Conservation (phyloP, 2,113 vertebrate species). For the Lagopus muta region DNA sequence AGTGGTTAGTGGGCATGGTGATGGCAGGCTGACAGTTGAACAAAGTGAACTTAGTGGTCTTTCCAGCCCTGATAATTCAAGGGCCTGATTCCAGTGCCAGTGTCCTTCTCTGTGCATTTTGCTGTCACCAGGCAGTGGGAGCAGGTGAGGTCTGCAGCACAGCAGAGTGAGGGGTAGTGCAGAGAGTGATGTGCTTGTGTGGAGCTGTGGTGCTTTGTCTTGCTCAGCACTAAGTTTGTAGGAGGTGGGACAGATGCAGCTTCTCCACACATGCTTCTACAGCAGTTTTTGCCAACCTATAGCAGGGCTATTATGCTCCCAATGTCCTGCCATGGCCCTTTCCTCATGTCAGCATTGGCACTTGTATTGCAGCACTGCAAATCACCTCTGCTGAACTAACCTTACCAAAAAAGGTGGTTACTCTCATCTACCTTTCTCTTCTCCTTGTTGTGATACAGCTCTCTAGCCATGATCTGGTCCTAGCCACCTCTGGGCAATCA, state of each 20-base stretch:
- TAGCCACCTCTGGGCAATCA: neutral
- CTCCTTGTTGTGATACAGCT: neutral
- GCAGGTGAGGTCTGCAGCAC: neutral
- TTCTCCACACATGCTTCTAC: neutral
- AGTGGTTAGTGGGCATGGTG: too few relatives aligned
- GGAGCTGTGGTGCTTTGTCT: neutral
- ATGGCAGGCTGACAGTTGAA: too few relatives aligned
- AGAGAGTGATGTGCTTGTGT: neutral
- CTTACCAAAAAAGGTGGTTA: neutral
- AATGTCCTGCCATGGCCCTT: neutral
- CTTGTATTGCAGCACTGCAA: neutral
- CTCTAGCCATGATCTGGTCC: neutral
- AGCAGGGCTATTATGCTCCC: neutral
- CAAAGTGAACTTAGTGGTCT: too few relatives aligned
- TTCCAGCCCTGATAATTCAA: neutral
- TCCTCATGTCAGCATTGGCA: fast-evolving
- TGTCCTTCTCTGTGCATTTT: neutral
- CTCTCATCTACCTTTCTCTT: neutral
- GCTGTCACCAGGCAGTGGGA: neutral
- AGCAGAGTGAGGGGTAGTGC: neutral
- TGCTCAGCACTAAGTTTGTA: neutral
- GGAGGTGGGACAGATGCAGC: neutral
- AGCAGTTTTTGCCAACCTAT: neutral
- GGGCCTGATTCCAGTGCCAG: neutral
- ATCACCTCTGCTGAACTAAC: neutral